A percentile compares a stretch with the other conserved stretches of the same genome.
phyloP scores from a whole-genome alignment of 1,140 invertebrate genomes.

The Temnothorax longispinosus region DNA sequence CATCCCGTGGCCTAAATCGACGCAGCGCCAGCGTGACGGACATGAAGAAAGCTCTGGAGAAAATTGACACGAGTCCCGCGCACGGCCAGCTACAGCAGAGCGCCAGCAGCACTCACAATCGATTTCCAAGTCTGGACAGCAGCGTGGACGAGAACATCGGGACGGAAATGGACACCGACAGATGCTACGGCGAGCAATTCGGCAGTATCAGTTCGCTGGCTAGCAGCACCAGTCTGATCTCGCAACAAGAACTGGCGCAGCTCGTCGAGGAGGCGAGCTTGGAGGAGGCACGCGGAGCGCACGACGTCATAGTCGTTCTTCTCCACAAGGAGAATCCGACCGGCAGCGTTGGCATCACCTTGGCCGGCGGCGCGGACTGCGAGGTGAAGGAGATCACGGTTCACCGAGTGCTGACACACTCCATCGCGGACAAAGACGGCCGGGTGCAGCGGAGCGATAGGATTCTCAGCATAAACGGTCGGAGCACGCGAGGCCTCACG shows the following conservation, averaged over 20 bases:
- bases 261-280: conserved; percentile 88
- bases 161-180: conserved; percentile 71
- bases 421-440: conserved; percentile 94
- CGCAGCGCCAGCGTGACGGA: conserved; percentile 86
- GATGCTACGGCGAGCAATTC: conserved; percentile 85
- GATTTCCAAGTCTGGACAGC: conserved; percentile 81
- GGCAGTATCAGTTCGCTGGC: conserved; percentile 88
- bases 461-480: conserved; percentile 95
- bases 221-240: conserved; percentile 88
- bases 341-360: conserved; percentile 93
- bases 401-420: conserved; percentile 94
- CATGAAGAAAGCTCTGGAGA: conserved; percentile 88
- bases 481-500: conserved; percentile 91
- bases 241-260: conserved; percentile 88
- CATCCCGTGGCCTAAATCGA: conserved; percentile 73
- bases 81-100: conserved; percentile 55
- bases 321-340: conserved; percentile 88
- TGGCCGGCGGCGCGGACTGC: conserved; percentile 95
- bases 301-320: conserved; percentile 88
- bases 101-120: conserved; percentile 63
- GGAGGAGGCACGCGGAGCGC: conserved; percentile 85
- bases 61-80: conserved; percentile 78
- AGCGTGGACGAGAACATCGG: conserved; percentile 76
- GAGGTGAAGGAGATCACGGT: conserved; percentile 96
- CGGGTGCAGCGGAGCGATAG: conserved; percentile 94